A percentile compares a stretch with the other conserved stretches of the same genome.
phyloP scores from a whole-genome alignment of 2,888 invertebrate species.

The Netelia melanura region DNA sequence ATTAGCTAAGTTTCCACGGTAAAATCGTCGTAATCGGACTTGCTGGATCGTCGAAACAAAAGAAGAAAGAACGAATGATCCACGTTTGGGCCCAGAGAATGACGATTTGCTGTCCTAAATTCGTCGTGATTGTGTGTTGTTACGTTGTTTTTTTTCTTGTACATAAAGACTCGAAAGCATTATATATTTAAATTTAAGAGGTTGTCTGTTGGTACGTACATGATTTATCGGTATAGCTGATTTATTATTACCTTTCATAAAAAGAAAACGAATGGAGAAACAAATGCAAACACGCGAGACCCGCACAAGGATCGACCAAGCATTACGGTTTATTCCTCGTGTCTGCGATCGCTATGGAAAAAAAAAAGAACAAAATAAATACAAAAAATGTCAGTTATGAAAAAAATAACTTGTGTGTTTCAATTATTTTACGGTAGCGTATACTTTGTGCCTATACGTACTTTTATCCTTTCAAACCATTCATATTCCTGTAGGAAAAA shows the following conservation, averaged over 20 bases:
- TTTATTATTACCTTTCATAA: conserved; percentile 71
- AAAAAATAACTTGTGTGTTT: conserved; percentile 44
- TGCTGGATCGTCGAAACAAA: conserved; percentile 8
- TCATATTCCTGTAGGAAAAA: too few species aligned
- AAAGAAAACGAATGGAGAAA: conserved; percentile 34
- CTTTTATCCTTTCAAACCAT: not conserved
- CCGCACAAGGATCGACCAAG: not conserved
- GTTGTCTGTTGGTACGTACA: conserved; percentile 80
- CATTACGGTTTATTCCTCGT: conserved; percentile 13
- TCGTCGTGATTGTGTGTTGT: conserved; percentile 77
- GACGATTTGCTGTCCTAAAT: conserved; percentile 50
- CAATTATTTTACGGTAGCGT: conserved; percentile 16
- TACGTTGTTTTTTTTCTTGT: conserved; percentile 74
- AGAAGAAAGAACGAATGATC: conserved; percentile 26
- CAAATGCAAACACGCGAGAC: conserved; percentile 42
- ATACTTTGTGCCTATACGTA: not conserved
- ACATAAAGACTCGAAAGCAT: conserved; percentile 74
- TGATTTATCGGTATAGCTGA: conserved; percentile 76
- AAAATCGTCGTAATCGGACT: conserved; percentile 2
- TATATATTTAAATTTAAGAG: conserved; percentile 77
- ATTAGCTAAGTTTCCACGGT: conserved; percentile 53
- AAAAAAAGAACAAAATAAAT: conserved; percentile 52
- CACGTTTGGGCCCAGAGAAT: conserved; percentile 22
- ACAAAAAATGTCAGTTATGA: conserved; percentile 62
- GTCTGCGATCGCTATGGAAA: conserved; percentile 56